phyloP scores from a whole-genome alignment of 2,888 invertebrate species.

The Pyrrhia umbra region DNA sequence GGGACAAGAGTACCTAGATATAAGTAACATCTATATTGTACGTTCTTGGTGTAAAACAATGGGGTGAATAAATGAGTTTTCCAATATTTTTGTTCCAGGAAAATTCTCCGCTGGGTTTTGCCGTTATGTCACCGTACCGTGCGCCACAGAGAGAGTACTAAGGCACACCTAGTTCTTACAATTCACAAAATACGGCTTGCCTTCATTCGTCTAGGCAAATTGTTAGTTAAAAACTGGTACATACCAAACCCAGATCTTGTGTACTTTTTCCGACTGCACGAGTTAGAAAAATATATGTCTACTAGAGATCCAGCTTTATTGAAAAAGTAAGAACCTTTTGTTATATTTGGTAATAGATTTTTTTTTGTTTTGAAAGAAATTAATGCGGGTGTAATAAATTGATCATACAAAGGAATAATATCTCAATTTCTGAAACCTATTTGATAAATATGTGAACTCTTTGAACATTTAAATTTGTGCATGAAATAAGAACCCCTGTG shows the following conservation, averaged over 20 bases:
- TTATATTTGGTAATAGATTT: too few species aligned
- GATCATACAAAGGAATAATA: too few species aligned
- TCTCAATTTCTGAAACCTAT: too few species aligned
- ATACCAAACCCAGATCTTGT: slow-evolving; percentile 92
- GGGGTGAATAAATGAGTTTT: too few species aligned
- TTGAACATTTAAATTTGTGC: too few species aligned
- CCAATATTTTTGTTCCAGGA: slow-evolving; percentile 81
- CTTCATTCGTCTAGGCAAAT: slow-evolving; percentile 88
- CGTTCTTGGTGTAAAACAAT: too few species aligned
- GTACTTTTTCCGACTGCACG: slow-evolving; percentile 92
- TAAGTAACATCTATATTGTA: too few species aligned
- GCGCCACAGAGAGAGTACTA: slow-evolving; percentile 92
- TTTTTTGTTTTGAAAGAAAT: too few species aligned
- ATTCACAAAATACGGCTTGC: slow-evolving; percentile 91
- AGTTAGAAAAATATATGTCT: slow-evolving; percentile 90
- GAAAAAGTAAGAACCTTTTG: slow-evolving; percentile 92
- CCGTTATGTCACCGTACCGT: slow-evolving; percentile 91
- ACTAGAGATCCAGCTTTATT: slow-evolving; percentile 89
- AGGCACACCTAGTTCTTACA: slow-evolving; percentile 89
- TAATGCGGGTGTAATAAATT: too few species aligned
- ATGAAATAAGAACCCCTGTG: background rate
- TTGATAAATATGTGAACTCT: too few species aligned
- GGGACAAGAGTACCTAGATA: too few species aligned
- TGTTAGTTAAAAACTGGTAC: slow-evolving; percentile 91
- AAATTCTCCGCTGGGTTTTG: slow-evolving; percentile 90